Evolutionary conservation across 2,888 invertebrate genomes (phyloP).

Genomic region (Zaprionus obscuricornis): DNA sequence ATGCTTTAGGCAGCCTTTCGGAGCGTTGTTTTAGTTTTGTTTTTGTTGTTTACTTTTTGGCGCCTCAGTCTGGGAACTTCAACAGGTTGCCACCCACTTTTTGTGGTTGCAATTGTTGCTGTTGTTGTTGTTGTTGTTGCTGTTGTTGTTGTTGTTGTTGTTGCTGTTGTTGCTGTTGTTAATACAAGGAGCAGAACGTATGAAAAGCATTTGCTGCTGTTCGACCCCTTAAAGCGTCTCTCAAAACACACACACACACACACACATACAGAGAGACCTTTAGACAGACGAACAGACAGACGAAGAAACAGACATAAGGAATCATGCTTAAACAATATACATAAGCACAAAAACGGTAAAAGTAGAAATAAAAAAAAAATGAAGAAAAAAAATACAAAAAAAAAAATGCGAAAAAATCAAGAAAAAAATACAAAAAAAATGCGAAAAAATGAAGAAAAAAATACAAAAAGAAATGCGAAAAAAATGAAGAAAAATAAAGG

Average conservation of each 20-base stretch:
- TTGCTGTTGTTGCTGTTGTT: slow-evolving; percentile 16
- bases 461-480: slow-evolving; percentile 6
- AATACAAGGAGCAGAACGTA: slow-evolving; percentile 56
- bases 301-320: slow-evolving; percentile 19
- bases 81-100: slow-evolving; percentile 75
- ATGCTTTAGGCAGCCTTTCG: slow-evolving; percentile 29
- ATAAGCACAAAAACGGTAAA: slow-evolving; percentile 20
- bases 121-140: slow-evolving; percentile 5
- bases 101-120: slow-evolving; percentile 14
- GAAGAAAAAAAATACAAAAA: slow-evolving; percentile 6
- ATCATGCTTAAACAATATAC: not conserved
- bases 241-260: slow-evolving; percentile 10
- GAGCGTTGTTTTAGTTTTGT: slow-evolving; percentile 31
- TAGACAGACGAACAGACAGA: slow-evolving; percentile 9
- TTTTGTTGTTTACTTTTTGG: slow-evolving; percentile 64
- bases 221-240: slow-evolving; percentile 32
- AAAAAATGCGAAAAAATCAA: not conserved
- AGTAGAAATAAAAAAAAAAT: slow-evolving; percentile 25
- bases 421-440: slow-evolving; percentile 16
- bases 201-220: slow-evolving; percentile 45
- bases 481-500: slow-evolving; percentile 14
- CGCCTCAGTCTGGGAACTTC: slow-evolving; percentile 57
- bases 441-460: slow-evolving; percentile 22
- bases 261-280: no score
- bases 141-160: slow-evolving; percentile 10